Evolutionary conservation across 2,888 invertebrate species (phyloP).

Genomic region (Lagria hirta): DNA sequence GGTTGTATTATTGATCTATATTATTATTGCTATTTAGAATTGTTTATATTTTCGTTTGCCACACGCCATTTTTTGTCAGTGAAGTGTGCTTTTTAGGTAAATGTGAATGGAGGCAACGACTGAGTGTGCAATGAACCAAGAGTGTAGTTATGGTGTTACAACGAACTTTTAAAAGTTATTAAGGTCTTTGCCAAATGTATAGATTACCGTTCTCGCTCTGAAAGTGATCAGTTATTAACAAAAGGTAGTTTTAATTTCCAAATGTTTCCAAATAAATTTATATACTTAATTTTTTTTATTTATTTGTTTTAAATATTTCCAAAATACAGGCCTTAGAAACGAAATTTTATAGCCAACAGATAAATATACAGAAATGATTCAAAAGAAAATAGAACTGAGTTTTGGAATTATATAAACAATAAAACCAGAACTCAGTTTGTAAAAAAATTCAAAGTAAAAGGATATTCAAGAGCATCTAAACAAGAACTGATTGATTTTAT

Average conservation of each 20-base stretch:
- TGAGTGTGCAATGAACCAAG: slow-evolving; percentile 46
- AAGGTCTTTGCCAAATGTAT: slow-evolving; percentile 44
- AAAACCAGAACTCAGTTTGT: too few species aligned
- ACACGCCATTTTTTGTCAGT: slow-evolving; percentile 10
- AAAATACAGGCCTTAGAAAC: too few species aligned
- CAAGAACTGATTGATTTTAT: too few species aligned
- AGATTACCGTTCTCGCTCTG: slow-evolving; percentile 37
- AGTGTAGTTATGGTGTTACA: slow-evolving; percentile 41
- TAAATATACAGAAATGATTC: too few species aligned
- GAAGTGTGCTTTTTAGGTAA: slow-evolving; percentile 23
- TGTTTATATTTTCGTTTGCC: slow-evolving; percentile 10
- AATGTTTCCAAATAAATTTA: slow-evolving; percentile 47
- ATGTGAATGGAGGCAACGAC: slow-evolving; percentile 35
- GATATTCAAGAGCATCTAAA: too few species aligned
- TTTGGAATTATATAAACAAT: too few species aligned
- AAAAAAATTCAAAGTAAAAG: too few species aligned
- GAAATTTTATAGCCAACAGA: too few species aligned
- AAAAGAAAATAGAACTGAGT: too few species aligned
- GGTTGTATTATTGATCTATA: slow-evolving; percentile 28
- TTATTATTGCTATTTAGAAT: slow-evolving; percentile 9
- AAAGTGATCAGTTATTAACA: slow-evolving; percentile 35
- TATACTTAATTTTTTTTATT: too few species aligned
- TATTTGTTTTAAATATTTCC: too few species aligned
- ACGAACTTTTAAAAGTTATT: slow-evolving; percentile 38
- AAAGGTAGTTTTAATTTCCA: slow-evolving; percentile 43